Evolutionary conservation across 2,113 vertebrate genomes (phyloP), one percentile per base, ranked within the genome.

Genomic region (Ceyx melanurus): DNA sequence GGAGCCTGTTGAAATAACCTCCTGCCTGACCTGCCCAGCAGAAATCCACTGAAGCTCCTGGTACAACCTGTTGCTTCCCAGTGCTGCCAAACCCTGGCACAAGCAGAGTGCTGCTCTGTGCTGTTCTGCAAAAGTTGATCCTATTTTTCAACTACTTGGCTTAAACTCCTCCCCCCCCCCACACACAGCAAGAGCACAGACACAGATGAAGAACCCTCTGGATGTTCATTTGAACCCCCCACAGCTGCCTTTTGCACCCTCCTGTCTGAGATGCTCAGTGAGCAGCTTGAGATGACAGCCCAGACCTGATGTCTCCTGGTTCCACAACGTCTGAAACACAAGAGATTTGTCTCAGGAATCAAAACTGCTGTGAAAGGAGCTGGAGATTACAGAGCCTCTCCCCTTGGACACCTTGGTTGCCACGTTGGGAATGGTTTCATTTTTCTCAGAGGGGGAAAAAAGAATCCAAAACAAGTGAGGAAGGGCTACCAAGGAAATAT

Each of bases 1-100:
- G 98, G 88, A 98, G 98, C 54, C 54, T 98, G 92, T 92, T 98
- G 93, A 98, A 98, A 93, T 98, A 97, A 97, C 66, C 7, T 66
- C 84, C 11, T 86, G 45, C 23, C 72, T 57, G 28, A 54, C 64
- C 67, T 93, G 56, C 35, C 75, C 48, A 66, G 46, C 82, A 81
- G 95, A 66, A 88, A 86, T 9, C 8, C 25, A 0, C 0, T 42
- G 92, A 72, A 71, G 80, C 79, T 81, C 92, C 67, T 68, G 72
- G 53, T 26, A 4, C 53, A 31, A 60, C 43, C 28, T 46, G 57
- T 51, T 48, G 21, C 46, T 42, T 73, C 60, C 68, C 65, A 13
- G 43, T 48, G 37, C 68, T 68, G 64, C 53, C 54, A 68, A 11
- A 9, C 46, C 46, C 16, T 35, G 54, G 74, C 37, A 26, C 19